Evolutionary conservation across 2,113 vertebrate species (phyloP).

Genomic region (Silurus glanis): DNA sequence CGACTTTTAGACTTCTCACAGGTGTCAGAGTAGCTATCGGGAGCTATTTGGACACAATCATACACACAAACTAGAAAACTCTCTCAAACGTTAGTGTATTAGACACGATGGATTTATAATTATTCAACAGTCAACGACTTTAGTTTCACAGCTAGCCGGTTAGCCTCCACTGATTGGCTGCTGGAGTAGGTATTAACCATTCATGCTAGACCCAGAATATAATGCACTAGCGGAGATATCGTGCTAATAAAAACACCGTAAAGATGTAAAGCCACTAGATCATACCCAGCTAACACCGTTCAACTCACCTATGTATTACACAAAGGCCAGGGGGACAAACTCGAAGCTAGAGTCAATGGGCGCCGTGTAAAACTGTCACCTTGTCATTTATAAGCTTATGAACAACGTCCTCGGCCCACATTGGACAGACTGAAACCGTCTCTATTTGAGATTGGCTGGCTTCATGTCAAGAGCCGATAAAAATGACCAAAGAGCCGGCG

Average conservation of each 20-base stretch:
- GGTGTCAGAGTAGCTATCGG: background rate
- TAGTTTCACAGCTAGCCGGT: background rate
- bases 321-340: constrained; percentile 52
- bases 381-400: constrained; percentile 72
- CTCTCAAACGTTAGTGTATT: background rate
- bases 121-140: background rate
- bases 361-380: constrained; percentile 62
- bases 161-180: constrained; percentile 57
- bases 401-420: constrained; percentile 67
- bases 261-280: background rate
- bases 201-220: background rate
- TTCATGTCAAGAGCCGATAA: background rate
- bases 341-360: constrained; percentile 60
- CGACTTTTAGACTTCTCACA: constrained; percentile 64
- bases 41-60: background rate
- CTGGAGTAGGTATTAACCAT: background rate
- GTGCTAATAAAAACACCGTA: background rate
- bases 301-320: constrained; percentile 63
- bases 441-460: constrained; percentile 43
- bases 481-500: constrained; percentile 21
- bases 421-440: constrained; percentile 56
- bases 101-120: background rate
- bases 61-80: background rate
- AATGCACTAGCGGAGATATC: background rate
- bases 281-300: background rate